Evolutionary conservation across 2,113 vertebrate genomes (phyloP).

Genomic region (Phaethornis superciliosus): DNA sequence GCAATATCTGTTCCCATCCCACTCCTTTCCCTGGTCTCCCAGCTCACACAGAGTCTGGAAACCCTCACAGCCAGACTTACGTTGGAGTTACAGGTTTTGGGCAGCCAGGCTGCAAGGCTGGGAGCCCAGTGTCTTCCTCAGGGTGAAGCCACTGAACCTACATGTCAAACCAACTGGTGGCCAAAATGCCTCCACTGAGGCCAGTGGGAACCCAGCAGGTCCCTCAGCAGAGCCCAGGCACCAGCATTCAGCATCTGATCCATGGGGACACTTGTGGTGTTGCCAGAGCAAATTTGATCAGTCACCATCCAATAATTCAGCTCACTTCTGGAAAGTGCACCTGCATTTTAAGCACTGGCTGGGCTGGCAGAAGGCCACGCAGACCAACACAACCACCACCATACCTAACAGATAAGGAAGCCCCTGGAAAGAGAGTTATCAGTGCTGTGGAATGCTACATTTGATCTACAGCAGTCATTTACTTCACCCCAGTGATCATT

Average conservation of each 20-base stretch:
- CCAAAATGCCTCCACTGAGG: background rate
- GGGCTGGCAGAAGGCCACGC: background rate
- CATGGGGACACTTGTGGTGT: accelerated
- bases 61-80: background rate
- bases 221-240: background rate
- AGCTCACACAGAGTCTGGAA: background rate
- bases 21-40: background rate
- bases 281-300: background rate
- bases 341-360: background rate
- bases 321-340: background rate
- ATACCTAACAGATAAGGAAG: accelerated
- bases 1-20: background rate
- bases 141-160: background rate
- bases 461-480: background rate
- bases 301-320: background rate
- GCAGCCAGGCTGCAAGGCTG: background rate
- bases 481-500: background rate
- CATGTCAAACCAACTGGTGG: background rate
- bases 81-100: background rate
- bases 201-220: background rate
- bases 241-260: accelerated
- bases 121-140: background rate
- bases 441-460: background rate
- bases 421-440: background rate
- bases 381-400: background rate